phyloP scores from a whole-genome alignment of 2,113 vertebrate species.

The Forbesichthys papilliferus region DNA sequence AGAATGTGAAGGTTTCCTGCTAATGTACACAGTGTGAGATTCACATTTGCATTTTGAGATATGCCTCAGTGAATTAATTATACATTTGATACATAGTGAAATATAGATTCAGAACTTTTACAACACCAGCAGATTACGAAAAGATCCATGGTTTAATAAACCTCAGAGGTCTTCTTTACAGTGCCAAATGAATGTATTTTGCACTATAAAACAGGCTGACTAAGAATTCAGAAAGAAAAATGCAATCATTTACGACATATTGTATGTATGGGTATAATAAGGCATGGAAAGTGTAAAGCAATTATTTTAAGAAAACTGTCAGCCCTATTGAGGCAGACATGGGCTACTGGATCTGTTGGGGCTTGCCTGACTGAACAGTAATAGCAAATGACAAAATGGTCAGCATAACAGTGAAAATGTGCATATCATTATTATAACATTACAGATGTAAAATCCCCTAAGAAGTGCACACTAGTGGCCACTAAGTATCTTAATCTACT shows the following conservation, averaged over 20 bases:
- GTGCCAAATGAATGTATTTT: too few species aligned
- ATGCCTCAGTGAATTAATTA: neutral
- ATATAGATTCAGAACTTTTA: conserved; percentile 11
- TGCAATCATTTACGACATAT: too few species aligned
- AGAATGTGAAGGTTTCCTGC: too few species aligned
- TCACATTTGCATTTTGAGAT: too few species aligned
- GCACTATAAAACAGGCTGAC: too few species aligned
- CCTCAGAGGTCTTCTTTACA: too few species aligned
- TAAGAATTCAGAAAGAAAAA: too few species aligned
- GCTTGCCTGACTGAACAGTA: conserved; percentile 27
- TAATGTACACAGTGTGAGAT: too few species aligned
- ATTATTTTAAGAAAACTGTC: conserved; percentile 22
- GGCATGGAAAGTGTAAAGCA: neutral
- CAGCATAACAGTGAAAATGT: conserved; percentile 29
- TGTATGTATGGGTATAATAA: too few species aligned
- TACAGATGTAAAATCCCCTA: neutral
- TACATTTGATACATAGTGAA: conserved; percentile 14
- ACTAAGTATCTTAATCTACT: conserved; percentile 5
- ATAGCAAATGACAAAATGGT: conserved; percentile 28
- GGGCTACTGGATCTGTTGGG: conserved; percentile 30
- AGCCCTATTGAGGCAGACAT: conserved; percentile 26
- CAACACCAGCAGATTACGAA: too few species aligned
- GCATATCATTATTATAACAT: conserved; percentile 14
- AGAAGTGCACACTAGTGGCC: neutral
- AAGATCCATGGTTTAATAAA: too few species aligned